Conservation (phyloP, 2,888 invertebrate species). For the Corythucha ciliata region DNA sequence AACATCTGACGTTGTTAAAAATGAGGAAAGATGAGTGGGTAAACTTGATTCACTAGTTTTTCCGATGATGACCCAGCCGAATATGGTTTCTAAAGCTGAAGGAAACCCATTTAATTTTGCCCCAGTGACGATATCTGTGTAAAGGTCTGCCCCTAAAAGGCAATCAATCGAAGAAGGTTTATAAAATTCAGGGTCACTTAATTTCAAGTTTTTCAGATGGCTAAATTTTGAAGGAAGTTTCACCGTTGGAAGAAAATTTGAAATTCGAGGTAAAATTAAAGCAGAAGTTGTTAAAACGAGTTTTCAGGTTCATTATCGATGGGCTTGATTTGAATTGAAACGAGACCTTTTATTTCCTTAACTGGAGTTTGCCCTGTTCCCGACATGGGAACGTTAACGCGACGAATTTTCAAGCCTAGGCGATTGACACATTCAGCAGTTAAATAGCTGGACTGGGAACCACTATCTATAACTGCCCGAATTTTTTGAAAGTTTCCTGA, state of each 20-base stretch:
- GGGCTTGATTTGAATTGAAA: not conserved
- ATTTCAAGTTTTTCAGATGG: not conserved
- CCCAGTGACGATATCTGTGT: constrained; percentile 14
- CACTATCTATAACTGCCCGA: constrained; percentile 19
- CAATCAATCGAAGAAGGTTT: constrained; percentile 20
- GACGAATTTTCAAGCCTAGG: constrained; percentile 12
- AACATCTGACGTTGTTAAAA: too few relatives aligned
- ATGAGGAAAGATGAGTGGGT: too few relatives aligned
- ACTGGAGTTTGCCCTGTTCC: constrained; percentile 15
- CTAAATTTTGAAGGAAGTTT: too few relatives aligned
- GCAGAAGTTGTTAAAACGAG: constrained; percentile 17
- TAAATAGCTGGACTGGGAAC: constrained; percentile 15
- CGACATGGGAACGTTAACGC: not conserved
- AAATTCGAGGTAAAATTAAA: constrained; percentile 15
- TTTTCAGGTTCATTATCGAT: not conserved
- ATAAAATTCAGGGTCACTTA: constrained; percentile 21
- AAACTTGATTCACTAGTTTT: too few relatives aligned
- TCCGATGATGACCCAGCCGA: constrained; percentile 12
- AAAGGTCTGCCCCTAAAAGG: constrained; percentile 21
- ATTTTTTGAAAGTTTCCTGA: constrained; percentile 8
- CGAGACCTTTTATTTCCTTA: constrained; percentile 7
- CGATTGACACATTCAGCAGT: constrained; percentile 1
- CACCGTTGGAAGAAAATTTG: constrained; percentile 13
- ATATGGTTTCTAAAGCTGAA: not conserved
- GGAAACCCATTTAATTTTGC: not conserved